Conservation (phyloP, 2,888 invertebrate genomes). For the Caenorhabditis wallacei region DNA sequence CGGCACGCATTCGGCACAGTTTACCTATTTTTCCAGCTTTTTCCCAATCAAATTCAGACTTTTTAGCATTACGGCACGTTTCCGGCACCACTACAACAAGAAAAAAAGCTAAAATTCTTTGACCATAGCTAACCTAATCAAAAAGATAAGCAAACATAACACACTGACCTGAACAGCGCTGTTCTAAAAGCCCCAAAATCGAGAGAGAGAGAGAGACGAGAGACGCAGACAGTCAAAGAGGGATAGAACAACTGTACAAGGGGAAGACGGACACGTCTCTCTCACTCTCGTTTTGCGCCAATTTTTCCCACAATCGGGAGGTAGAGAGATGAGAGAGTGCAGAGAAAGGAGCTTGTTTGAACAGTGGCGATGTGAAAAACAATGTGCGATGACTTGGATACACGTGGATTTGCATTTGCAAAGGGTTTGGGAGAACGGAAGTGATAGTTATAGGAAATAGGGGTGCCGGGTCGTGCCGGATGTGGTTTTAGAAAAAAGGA, state of each 20-base stretch:
- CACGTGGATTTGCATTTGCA: not conserved
- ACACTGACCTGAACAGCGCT: conserved; percentile 22
- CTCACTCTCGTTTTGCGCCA: conserved; percentile 12
- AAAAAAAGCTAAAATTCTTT: no score
- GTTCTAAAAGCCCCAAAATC: no score
- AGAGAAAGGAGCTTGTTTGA: conserved; percentile 5
- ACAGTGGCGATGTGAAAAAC: not conserved
- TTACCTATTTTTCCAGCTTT: no score
- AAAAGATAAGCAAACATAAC: conserved; percentile 51
- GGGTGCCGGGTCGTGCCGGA: no score
- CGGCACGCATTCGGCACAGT: no score
- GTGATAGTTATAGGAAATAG: no score
- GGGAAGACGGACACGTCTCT: conserved; percentile 25
- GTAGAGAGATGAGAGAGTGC: not conserved
- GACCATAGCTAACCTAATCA: no score
- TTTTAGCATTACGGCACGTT: no score
- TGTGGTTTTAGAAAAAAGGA: no score
- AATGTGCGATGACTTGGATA: not conserved
- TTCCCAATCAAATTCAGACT: no score
- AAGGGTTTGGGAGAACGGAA: no score
- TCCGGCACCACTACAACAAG: no score
- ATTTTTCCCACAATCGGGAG: conserved; percentile 3
- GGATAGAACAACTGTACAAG: conserved; percentile 28
- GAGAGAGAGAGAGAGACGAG: not conserved
- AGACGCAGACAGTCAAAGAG: conserved; percentile 36